Evolutionary conservation across 2,888 invertebrate genomes (phyloP).

Genomic region (Rhagophthalmus giganteus): DNA sequence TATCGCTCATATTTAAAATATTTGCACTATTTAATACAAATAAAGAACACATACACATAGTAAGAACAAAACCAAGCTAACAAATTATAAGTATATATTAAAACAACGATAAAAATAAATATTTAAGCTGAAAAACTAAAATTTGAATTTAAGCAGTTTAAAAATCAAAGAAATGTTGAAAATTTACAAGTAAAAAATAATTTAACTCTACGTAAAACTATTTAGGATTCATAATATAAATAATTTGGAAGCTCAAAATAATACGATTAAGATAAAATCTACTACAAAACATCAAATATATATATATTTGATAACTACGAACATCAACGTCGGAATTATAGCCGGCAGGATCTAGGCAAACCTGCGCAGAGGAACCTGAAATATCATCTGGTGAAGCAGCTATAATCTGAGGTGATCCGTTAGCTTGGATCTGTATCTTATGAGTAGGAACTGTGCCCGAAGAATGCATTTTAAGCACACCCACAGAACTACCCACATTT

Average conservation of each 20-base stretch:
- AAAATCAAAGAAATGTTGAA: conserved; percentile 24
- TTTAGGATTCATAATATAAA: too few relatives aligned
- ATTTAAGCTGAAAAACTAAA: conserved; percentile 33
- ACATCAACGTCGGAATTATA: conserved; percentile 78
- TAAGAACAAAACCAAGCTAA: conserved; percentile 54
- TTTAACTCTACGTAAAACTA: too few relatives aligned
- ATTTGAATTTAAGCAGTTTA: conserved; percentile 35
- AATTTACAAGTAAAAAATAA: too few relatives aligned
- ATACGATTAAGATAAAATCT: too few relatives aligned
- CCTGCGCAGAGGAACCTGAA: conserved; percentile 64
- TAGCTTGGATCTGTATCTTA: conserved; percentile 59
- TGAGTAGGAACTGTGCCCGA: conserved; percentile 55
- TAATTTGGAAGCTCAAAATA: too few relatives aligned
- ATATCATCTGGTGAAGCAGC: conserved; percentile 59
- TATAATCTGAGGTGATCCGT: conserved; percentile 57
- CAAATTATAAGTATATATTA: conserved; percentile 40
- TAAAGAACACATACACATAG: conserved; percentile 23
- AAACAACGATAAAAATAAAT: conserved; percentile 15
- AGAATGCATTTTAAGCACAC: conserved; percentile 59
- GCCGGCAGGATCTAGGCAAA: conserved; percentile 72
- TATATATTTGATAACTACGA: conserved; percentile 52
- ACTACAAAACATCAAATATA: conserved; percentile 15
- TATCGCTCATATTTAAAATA: too few relatives aligned
- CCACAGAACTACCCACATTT: conserved; percentile 55
- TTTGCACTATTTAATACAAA: too few relatives aligned